These are phyloP conservation scores for Drosophila nikananu DNA, from an alignment of 1,140 invertebrate species.

Conservation along the genomic window DNA sequence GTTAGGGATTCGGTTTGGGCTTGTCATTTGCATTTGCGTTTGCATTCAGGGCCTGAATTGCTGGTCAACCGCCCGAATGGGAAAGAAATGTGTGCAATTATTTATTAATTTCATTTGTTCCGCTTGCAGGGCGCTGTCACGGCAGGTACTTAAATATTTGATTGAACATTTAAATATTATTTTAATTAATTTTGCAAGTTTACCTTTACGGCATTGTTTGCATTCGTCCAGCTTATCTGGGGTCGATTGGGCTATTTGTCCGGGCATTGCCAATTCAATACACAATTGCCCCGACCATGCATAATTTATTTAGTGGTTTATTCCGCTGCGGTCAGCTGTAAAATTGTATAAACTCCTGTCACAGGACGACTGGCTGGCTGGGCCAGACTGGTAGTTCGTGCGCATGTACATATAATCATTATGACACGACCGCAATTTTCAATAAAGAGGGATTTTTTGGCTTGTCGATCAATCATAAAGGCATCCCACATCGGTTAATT, in stretches of 20 bases:
- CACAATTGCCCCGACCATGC: slow-evolving; percentile 52
- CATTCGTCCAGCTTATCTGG: slow-evolving; percentile 27
- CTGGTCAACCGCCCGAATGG: slow-evolving; percentile 12
- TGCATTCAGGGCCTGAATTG: slow-evolving; percentile 8
- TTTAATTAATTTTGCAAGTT: slow-evolving; percentile 77
- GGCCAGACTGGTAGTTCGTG: background rate
- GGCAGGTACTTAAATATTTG: slow-evolving; percentile 60
- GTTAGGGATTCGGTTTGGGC: too few relatives aligned
- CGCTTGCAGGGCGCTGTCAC: slow-evolving; percentile 12
- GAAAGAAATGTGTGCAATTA: slow-evolving; percentile 36
- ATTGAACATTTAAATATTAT: slow-evolving; percentile 67
- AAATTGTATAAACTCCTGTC: slow-evolving; percentile 42
- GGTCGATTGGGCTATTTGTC: slow-evolving; percentile 14
- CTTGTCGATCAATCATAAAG: slow-evolving; percentile 62
- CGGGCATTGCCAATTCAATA: slow-evolving; percentile 55
- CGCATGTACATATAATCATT: slow-evolving; percentile 50
- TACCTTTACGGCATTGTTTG: slow-evolving; percentile 55
- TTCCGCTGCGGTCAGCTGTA: slow-evolving; percentile 55
- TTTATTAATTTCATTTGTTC: slow-evolving; percentile 59
- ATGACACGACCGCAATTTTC: slow-evolving; percentile 69
- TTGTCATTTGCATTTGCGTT: slow-evolving; percentile 4
- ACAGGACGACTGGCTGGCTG: slow-evolving; percentile 15
- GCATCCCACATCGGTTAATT: slow-evolving; percentile 44
- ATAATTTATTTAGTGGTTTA: slow-evolving; percentile 82
- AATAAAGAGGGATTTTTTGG: slow-evolving; percentile 48